Conservation (phyloP, 2,113 vertebrate genomes). For the Larimichthys polyactis region DNA sequence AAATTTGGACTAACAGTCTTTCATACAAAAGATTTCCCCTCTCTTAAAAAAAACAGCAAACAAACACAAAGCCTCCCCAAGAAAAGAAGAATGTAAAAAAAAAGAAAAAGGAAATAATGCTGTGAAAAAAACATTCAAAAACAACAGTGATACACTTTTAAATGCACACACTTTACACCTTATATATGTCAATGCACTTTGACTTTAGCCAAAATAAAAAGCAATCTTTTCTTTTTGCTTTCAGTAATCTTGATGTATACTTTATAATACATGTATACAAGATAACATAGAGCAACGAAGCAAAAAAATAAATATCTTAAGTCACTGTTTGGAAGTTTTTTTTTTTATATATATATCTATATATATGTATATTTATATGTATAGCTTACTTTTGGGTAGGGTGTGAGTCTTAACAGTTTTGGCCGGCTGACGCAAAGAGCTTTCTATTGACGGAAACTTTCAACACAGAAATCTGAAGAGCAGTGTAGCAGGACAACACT, state of each 20-base stretch:
- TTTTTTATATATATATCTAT: slow-evolving; percentile 78
- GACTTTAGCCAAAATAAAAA: slow-evolving; percentile 80
- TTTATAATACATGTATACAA: slow-evolving; percentile 84
- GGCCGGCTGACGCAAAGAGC: slow-evolving; percentile 56
- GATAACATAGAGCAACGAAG: slow-evolving; percentile 85
- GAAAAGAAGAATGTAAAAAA: slow-evolving; percentile 60
- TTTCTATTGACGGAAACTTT: slow-evolving; percentile 34
- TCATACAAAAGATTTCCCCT: slow-evolving; percentile 68
- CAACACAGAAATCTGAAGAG: slow-evolving; percentile 16
- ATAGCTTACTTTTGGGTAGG: slow-evolving; percentile 92
- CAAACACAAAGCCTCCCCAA: slow-evolving; percentile 44
- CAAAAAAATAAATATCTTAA: slow-evolving; percentile 92
- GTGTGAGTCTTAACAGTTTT: slow-evolving; percentile 74
- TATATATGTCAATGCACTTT: slow-evolving; percentile 73
- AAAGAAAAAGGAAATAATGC: slow-evolving; percentile 52
- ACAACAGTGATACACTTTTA: slow-evolving; percentile 79
- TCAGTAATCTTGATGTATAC: slow-evolving; percentile 76
- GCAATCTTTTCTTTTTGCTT: slow-evolving; percentile 69
- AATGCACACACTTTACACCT: slow-evolving; percentile 83
- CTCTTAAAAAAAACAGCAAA: slow-evolving; percentile 18
- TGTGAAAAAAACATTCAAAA: slow-evolving; percentile 75
- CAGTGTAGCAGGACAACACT: slow-evolving; percentile 12
- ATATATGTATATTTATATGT: slow-evolving; percentile 73
- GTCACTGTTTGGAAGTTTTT: slow-evolving; percentile 80
- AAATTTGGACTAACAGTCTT: slow-evolving; percentile 62